Percentiles rank a stretch among this genome's conserved stretches.
phyloP scores from a whole-genome alignment of 64 coral and sea anemone species.

The Pachyseris speciosa region DNA sequence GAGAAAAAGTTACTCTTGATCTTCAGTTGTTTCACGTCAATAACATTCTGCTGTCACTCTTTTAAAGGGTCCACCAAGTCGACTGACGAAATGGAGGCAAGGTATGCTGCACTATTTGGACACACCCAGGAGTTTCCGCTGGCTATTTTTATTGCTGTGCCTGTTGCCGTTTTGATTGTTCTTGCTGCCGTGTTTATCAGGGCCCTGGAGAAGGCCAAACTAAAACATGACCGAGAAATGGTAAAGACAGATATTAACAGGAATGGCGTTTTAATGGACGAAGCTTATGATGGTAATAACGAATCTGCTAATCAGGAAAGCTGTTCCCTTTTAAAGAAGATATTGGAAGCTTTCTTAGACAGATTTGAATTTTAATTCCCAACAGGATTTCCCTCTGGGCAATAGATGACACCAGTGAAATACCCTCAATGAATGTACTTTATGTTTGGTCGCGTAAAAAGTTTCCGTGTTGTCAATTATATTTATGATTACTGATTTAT shows the following conservation, averaged over 20 bases:
- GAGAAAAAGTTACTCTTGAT: too few relatives aligned
- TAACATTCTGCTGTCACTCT: not conserved
- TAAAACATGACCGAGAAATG: not conserved
- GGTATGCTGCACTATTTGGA: not conserved
- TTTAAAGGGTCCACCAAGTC: not conserved
- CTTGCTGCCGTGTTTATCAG: slow-evolving; percentile 22
- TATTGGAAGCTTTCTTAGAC: too few relatives aligned
- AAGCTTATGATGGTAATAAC: not conserved
- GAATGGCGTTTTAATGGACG: not conserved
- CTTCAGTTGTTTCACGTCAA: too few relatives aligned
- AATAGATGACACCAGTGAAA: too few relatives aligned
- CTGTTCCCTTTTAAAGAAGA: not conserved
- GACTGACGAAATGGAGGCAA: not conserved
- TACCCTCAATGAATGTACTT: too few relatives aligned
- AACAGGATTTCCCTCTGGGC: too few relatives aligned
- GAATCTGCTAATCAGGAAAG: not conserved
- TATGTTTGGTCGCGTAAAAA: too few relatives aligned
- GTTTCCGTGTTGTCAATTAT: too few relatives aligned
- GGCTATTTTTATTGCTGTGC: slow-evolving; percentile 41
- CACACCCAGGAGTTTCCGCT: slow-evolving; percentile 7
- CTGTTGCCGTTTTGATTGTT: slow-evolving; percentile 17
- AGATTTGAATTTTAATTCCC: too few relatives aligned
- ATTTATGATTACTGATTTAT: too few relatives aligned
- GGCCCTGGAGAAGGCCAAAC: slow-evolving; percentile 8
- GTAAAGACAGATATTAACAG: not conserved